Percentiles rank a stretch among this genome's conserved stretches.
phyloP scores from a whole-genome alignment of 2,888 invertebrate genomes.

The Drosophila pegasa region DNA sequence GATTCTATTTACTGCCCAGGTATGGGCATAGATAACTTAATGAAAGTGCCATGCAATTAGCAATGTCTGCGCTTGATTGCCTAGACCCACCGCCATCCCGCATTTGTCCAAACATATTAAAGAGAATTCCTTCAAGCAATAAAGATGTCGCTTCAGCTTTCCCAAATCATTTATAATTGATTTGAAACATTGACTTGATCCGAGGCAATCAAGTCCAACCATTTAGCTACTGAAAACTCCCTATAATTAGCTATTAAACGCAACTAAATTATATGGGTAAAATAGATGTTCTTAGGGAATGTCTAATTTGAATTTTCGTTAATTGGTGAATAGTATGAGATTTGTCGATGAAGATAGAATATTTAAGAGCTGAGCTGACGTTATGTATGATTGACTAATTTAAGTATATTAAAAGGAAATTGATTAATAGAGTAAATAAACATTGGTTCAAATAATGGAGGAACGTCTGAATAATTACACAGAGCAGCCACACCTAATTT shows the following conservation, averaged over 20 bases:
- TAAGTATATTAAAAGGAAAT: not conserved
- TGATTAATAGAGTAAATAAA: not conserved
- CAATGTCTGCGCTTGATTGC: conserved; percentile 51
- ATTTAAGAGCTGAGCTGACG: not conserved
- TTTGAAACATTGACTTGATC: conserved; percentile 6
- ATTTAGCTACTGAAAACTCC: conserved; percentile 36
- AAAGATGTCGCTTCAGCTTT: conserved; percentile 11
- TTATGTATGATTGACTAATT: not conserved
- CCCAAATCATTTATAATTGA: conserved; percentile 14
- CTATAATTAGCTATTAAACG: conserved; percentile 44
- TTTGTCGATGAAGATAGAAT: not conserved
- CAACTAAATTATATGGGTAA: conserved; percentile 11
- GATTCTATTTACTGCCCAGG: conserved; percentile 71
- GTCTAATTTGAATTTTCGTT: not conserved
- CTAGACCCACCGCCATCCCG: conserved; percentile 14
- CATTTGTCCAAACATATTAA: not conserved
- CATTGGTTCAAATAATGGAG: too few relatives aligned
- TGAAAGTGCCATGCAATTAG: conserved; percentile 62
- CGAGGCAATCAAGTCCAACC: conserved; percentile 8
- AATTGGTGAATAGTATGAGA: not conserved
- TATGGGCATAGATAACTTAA: conserved; percentile 63
- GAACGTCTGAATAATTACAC: too few relatives aligned
- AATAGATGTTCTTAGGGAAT: not conserved
- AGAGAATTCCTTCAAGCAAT: conserved; percentile 9
- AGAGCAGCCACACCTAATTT: too few relatives aligned